phyloP scores from a whole-genome alignment of 2,113 vertebrate species.

The Hylia prasina region DNA sequence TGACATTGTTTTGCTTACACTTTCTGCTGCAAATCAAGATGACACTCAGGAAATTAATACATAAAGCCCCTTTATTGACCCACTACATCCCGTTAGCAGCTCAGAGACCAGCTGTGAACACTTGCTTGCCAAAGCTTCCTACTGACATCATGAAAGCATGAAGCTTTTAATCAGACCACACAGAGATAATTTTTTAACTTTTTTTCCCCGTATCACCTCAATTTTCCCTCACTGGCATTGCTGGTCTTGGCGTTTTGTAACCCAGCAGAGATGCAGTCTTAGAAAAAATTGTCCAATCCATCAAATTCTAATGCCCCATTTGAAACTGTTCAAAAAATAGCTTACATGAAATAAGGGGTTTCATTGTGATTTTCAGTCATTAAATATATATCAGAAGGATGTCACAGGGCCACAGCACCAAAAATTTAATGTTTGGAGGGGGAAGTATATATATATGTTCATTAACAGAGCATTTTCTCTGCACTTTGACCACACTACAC shows the following conservation, averaged over 20 bases:
- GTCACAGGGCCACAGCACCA: neutral
- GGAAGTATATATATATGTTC: neutral
- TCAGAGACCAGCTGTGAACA: constrained; percentile 21
- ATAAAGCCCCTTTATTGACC: constrained; percentile 13
- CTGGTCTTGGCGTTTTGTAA: neutral
- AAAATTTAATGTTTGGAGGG: neutral
- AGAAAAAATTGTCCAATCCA: neutral
- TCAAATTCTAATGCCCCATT: neutral
- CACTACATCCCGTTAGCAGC: neutral
- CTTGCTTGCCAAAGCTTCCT: neutral
- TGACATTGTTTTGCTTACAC: constrained; percentile 7
- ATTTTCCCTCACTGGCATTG: neutral
- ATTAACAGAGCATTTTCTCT: neutral
- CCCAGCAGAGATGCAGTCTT: neutral
- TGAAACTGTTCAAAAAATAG: neutral
- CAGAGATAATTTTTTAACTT: neutral
- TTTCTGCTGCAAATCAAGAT: constrained; percentile 16
- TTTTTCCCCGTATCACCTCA: neutral
- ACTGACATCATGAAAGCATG: neutral
- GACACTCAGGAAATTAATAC: constrained; percentile 8
- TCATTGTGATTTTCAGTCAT: neutral
- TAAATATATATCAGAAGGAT: neutral
- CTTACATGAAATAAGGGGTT: neutral
- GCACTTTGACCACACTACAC: constrained; percentile 3
- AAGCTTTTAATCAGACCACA: neutral